These are phyloP conservation scores for Melanostoma scalare DNA, from an alignment of 2,888 invertebrate genomes.

Conservation along the genomic window DNA sequence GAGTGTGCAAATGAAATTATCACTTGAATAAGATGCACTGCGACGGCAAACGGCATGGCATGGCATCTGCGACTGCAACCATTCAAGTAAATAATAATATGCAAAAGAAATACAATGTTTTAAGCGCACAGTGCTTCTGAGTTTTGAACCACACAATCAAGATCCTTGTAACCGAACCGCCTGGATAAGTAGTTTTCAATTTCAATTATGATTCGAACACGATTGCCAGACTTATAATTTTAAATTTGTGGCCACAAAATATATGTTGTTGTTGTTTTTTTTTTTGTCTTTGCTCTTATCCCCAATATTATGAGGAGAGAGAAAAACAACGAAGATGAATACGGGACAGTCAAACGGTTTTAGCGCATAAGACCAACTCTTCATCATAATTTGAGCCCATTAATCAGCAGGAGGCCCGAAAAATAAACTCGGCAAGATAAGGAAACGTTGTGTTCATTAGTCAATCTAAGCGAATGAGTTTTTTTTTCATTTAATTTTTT, in stretches of 20 bases:
- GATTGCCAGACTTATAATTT: conserved; percentile 69
- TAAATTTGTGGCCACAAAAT: conserved; percentile 13
- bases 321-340: conserved; percentile 23
- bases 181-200: conserved; percentile 70
- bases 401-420: conserved; percentile 75
- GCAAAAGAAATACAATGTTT: conserved; percentile 39
- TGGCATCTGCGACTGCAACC: conserved; percentile 11
- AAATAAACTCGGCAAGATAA: conserved; percentile 75
- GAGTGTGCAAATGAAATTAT: conserved; percentile 71
- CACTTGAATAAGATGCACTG: conserved; percentile 53
- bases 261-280: not conserved
- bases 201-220: conserved; percentile 71
- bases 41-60: conserved; percentile 17
- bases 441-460: conserved; percentile 72
- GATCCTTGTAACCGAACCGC: conserved; percentile 24
- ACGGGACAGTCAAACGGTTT: conserved; percentile 55
- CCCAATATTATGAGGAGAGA: not conserved
- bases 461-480: conserved; percentile 70
- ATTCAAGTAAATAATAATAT: conserved; percentile 53
- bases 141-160: conserved; percentile 9
- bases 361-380: conserved; percentile 54
- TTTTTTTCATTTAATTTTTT: conserved; percentile 4
- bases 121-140: conserved; percentile 36
- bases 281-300: conserved; percentile 7
- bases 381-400: conserved; percentile 74